Conservation (phyloP, 2,113 vertebrate genomes). For the Charina bottae region DNA sequence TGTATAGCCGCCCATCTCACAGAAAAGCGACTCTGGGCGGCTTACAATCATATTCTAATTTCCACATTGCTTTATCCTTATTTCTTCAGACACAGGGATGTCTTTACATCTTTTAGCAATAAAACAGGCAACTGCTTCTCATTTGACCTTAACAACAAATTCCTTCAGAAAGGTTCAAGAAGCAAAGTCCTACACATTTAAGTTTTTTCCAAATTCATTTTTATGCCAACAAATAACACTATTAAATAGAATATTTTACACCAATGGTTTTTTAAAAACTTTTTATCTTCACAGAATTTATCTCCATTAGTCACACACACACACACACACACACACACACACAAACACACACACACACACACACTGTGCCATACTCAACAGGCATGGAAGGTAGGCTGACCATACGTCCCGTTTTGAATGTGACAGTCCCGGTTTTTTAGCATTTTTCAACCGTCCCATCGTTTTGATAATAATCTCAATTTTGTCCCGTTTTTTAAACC, state of each 20-base stretch:
- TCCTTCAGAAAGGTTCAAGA: constrained; percentile 1
- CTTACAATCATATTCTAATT: not conserved
- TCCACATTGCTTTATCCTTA: not conserved
- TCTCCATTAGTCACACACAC: not conserved
- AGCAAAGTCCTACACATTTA: not conserved
- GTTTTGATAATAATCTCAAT: no score
- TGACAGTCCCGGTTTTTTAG: no score
- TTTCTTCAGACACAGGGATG: not conserved
- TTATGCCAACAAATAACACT: not conserved
- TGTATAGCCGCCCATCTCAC: no score
- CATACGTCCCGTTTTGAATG: no score
- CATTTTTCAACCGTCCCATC: no score
- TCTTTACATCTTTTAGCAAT: not conserved
- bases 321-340: not conserved
- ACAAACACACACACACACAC: not conserved
- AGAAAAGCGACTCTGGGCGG: no score
- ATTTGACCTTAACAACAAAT: not conserved
- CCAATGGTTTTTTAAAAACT: not conserved
- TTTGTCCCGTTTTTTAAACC: no score
- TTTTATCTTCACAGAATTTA: not conserved
- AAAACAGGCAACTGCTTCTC: not conserved
- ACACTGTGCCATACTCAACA: not conserved
- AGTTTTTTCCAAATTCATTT: constrained; percentile 2
- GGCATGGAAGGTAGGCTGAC: not conserved
- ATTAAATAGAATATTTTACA: not conserved